A percentile compares a stretch with the other conserved stretches of the same genome.
These are phyloP conservation scores for Drosophila formosana DNA, from an alignment of 2,888 invertebrate genomes.

Conservation along the genomic window DNA sequence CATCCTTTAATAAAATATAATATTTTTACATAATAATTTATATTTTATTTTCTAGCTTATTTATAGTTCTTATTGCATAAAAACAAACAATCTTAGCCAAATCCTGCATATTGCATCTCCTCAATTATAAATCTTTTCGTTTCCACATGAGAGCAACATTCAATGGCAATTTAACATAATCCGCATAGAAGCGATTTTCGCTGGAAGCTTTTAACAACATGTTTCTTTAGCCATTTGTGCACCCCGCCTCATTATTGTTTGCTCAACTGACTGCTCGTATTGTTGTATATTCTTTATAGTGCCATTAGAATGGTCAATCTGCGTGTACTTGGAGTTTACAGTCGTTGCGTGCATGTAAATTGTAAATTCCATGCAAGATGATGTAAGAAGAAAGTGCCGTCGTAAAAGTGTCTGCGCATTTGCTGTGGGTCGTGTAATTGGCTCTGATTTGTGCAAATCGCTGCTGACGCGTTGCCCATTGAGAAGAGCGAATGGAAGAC, in stretches of 20 bases:
- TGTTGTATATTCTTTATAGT: neutral
- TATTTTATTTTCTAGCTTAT: no score
- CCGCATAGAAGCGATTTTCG: neutral
- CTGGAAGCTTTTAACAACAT: neutral
- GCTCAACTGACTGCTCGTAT: neutral
- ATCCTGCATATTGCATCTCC: no score
- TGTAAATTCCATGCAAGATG: constrained; percentile 12
- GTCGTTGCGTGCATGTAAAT: constrained; percentile 3
- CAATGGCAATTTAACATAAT: neutral
- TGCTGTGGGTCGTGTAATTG: constrained; percentile 41
- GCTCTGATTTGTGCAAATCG: constrained; percentile 49
- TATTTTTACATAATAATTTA: no score
- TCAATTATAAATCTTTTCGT: no score
- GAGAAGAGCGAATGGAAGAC: constrained; percentile 11
- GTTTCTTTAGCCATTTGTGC: neutral
- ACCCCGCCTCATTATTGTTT: neutral
- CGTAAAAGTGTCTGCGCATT: constrained; percentile 46
- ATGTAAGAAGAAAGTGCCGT: constrained; percentile 13
- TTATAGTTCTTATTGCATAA: no score
- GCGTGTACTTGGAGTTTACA: constrained; percentile 10
- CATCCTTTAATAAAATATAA: no score
- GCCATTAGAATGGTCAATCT: neutral
- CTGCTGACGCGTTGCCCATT: constrained; percentile 19
- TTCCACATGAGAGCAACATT: no score
- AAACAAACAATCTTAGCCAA: no score